These are phyloP conservation scores for Sylvilagus bachmani DNA, from an alignment of 2,113 vertebrate genomes.

Conservation along the genomic window DNA sequence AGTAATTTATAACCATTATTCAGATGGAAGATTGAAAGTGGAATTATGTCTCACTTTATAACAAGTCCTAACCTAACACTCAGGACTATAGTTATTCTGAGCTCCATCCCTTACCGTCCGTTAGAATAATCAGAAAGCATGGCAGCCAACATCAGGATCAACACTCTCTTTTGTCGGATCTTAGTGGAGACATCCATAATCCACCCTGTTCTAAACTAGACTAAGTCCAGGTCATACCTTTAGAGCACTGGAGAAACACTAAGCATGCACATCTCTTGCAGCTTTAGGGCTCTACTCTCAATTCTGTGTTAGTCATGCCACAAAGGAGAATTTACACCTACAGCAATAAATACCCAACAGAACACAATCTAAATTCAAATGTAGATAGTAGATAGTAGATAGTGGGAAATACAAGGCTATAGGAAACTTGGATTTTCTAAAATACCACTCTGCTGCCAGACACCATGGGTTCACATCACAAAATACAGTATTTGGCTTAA, in stretches of 20 bases:
- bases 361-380: not conserved
- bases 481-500: not conserved
- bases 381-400: too few species aligned
- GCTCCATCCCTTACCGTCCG: not conserved
- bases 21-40: not conserved
- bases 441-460: not conserved
- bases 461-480: not conserved
- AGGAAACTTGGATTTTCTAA: slow-evolving; percentile 6
- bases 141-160: not conserved
- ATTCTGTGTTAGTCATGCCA: not conserved
- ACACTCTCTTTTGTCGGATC: not conserved
- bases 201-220: not conserved
- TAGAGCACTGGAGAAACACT: not conserved
- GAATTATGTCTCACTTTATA: not conserved
- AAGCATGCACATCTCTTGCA: not conserved
- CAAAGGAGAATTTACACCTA: not conserved
- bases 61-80: not conserved
- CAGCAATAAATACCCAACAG: not conserved
- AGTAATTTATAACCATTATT: not conserved
- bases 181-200: not conserved
- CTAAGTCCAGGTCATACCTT: not conserved
- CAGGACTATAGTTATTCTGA: not conserved
- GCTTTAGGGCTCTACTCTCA: not conserved
- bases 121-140: not conserved
- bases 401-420: not conserved